Base-by-base conservation (phyloP, 2,113 vertebrate species). In the Serinus canaria region DNA sequence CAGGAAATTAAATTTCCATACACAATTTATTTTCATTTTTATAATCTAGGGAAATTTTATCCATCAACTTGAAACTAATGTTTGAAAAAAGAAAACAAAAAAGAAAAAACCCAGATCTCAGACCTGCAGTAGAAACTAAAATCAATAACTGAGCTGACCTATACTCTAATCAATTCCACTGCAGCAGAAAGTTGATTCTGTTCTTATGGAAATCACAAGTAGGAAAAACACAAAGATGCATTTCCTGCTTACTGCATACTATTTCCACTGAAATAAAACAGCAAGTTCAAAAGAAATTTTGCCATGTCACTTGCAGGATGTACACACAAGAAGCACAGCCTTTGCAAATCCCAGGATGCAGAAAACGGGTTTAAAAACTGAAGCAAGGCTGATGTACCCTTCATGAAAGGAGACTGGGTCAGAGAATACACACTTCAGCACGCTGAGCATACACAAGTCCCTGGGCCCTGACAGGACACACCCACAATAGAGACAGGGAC, bases 221-320 rank as follows among this genome's bases (percentile, higher is more conserved):
- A 70, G 39, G 43, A 91, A 70, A 75, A 78, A 56, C 6, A 23
- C 13, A 55, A 56, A 50, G 13, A n/a, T 14, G 31, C 0, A 4
- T 53, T 37, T 43, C 0, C 0, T 25, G n/a, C 33, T 64, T 62
- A 62, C 1, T 74, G 37, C n/a, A 70, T 8, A 43, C 17, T 53
- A 35, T 22, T 82, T 56, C 55, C 37, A 52, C n/a, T 30, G 56
- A 93, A 90, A 76, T n/a, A 66, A 82, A 95, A 44, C 8, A 62
- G 2, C 6, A 44, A 43, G n/a, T 56, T 66, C 47, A 31, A 64
- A 81, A 31, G 24, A n/a, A 87, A 22, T 31, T 77, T 37, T 46
- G 47, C n/a, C 44, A 0, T 15, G 44, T 30, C 55, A 53, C 24
- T 70, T 69, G 62, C 50, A 87, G 41, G 23, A 90, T 12, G 5